Conservation (phyloP, 1,140 invertebrate genomes). For the Maconellicoccus hirsutus region DNA sequence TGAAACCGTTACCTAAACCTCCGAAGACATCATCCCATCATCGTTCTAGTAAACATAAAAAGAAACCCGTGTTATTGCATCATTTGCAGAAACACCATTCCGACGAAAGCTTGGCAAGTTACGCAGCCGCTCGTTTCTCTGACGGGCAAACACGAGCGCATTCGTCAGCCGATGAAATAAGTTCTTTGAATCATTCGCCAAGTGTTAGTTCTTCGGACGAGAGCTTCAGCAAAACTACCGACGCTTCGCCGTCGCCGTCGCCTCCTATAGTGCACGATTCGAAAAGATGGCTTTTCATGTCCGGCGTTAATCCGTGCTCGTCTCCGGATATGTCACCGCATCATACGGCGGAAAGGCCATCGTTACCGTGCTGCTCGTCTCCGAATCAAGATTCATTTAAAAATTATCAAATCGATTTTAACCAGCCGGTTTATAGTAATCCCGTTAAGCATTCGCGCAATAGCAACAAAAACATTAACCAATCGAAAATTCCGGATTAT, state of each 20-base stretch:
- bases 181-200: conserved; percentile 61
- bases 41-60: conserved; percentile 24
- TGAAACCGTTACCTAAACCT: conserved; percentile 47
- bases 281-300: conserved; percentile 47
- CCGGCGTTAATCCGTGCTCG: conserved; percentile 40
- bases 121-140: conserved; percentile 17
- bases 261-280: conserved; percentile 35
- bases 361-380: conserved; percentile 33
- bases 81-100: conserved; percentile 44
- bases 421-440: not conserved
- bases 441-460: not conserved
- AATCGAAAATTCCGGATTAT: not conserved
- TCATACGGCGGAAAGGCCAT: conserved; percentile 39
- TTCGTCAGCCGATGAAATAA: conserved; percentile 66
- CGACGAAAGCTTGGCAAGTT: conserved; percentile 37
- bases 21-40: conserved; percentile 34
- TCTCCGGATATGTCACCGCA: conserved; percentile 38
- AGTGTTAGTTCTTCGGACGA: conserved; percentile 69
- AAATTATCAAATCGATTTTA: not conserved
- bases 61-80: conserved; percentile 28
- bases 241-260: conserved; percentile 49
- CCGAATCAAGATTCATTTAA: not conserved
- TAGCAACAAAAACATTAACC: not conserved
- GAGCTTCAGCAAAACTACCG: conserved; percentile 61
- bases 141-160: conserved; percentile 42